Evolutionary conservation across 64 coral and sea anemone genomes (phyloP).

Genomic region (Acropora tenuis): DNA sequence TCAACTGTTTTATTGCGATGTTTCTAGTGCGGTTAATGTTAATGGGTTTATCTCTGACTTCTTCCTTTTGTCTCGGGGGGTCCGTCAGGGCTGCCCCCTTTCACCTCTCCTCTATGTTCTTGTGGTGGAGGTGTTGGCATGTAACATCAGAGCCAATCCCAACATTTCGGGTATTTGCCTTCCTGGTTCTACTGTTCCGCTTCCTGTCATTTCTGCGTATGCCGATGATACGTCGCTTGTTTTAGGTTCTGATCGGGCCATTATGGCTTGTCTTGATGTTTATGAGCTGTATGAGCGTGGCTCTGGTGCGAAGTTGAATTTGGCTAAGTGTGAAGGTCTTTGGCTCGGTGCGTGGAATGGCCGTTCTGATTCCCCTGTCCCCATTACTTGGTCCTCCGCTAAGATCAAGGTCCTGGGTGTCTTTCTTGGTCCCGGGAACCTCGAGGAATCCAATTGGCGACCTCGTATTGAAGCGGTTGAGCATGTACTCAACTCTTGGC

Average conservation of each 20-base stretch:
- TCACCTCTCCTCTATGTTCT: conserved; percentile 38
- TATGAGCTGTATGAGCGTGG: background rate
- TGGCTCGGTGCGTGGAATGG: conserved; percentile 39
- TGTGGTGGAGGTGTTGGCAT: conserved; percentile 10
- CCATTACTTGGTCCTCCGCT: background rate
- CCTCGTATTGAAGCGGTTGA: background rate
- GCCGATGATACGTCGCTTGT: conserved; percentile 39
- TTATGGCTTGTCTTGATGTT: background rate
- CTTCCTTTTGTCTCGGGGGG: conserved; percentile 16
- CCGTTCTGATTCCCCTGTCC: conserved; percentile 8
- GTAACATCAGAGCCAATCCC: background rate
- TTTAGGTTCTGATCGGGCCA: background rate
- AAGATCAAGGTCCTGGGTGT: conserved; percentile 5
- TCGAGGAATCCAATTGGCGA: background rate
- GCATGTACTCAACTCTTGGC: background rate
- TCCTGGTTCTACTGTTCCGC: background rate
- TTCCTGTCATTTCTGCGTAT: background rate
- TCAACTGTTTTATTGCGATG: background rate
- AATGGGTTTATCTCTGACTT: conserved; percentile 15
- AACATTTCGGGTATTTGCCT: background rate
- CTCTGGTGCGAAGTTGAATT: conserved; percentile 22
- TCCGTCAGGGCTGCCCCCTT: conserved; percentile 49
- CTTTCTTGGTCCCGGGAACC: background rate
- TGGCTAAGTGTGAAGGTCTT: conserved; percentile 7
- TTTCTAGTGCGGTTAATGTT: conserved; percentile 25